Base-by-base conservation (phyloP, 2,797 vertebrate genomes). In the Oreochromis grahami region DNA sequence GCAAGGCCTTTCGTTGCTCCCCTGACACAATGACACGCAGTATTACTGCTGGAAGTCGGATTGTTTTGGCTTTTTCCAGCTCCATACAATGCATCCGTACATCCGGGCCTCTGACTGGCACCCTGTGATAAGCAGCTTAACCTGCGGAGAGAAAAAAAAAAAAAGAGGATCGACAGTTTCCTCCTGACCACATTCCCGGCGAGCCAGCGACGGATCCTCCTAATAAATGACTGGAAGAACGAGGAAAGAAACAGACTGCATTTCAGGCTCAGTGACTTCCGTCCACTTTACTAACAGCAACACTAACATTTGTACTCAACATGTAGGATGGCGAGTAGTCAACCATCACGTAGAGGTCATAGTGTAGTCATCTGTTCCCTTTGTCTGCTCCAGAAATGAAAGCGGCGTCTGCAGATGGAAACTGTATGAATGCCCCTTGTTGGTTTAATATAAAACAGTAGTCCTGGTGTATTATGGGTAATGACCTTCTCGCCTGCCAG, bases 31-130 rank as follows among this genome's bases (percentile, higher is more conserved):
- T 36, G 84, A 82, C 86, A 12, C 34, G 19, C 43, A 74, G 90
- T 88, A 86, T 88, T 88, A 85, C 86, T 11, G 68, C 84, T 89
- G 86, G 63, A 87, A 83, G 88, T 87, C 53, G 63, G 88, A 90
- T 86, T 90, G 86, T 87, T 83, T 78, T 60, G 43, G 85, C 81
- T 58, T 86, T 45, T 3, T 52, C 87, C 79, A 41, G 85, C 85
- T 82, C 80, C 80, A 50, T 77, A 87, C 90, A 90, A 87, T 34
- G 74, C 87, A 55, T 81, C 86, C 86, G 80, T 83, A 81, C 87
- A 89, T 83, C 82, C 11, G 1, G 38, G 68, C 76, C 5, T 4
- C 77, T 8, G n/a, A 76, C 83, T 14, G 55, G 26, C 81, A 26
- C 24, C 84, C 70, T 43, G 63, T 43, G 63, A 87, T 86, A 32